These are phyloP conservation scores for Mimas tiliae DNA, from an alignment of 2,888 invertebrate genomes.

Conservation along the genomic window DNA sequence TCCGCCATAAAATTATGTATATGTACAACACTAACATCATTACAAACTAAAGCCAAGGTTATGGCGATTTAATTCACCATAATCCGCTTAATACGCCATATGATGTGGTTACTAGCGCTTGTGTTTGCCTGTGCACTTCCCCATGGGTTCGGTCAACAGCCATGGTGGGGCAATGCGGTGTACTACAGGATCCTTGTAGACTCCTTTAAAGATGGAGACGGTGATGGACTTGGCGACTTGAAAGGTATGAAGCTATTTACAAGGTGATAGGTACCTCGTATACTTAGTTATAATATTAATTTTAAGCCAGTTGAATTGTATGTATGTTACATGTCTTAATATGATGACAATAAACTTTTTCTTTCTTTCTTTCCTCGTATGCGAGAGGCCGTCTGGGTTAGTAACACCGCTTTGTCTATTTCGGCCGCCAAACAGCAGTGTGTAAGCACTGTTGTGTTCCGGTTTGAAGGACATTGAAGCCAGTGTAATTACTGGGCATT, in stretches of 20 bases:
- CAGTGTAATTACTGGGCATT: too few relatives aligned
- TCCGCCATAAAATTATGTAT: background rate
- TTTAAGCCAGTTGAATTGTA: too few relatives aligned
- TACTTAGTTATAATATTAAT: too few relatives aligned
- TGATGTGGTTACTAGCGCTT: conserved; percentile 58
- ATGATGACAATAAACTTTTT: too few relatives aligned
- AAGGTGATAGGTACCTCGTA: too few relatives aligned
- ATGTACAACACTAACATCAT: conserved; percentile 39
- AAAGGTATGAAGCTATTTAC: conserved; percentile 84
- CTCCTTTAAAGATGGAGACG: conserved; percentile 92
- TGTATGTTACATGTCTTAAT: too few relatives aligned
- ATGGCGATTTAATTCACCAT: conserved; percentile 11
- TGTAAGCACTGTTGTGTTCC: too few relatives aligned
- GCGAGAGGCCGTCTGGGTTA: too few relatives aligned
- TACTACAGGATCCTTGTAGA: conserved; percentile 94
- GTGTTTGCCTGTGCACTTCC: conserved; percentile 44
- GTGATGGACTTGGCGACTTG: conserved; percentile 94
- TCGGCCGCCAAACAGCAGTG: too few relatives aligned
- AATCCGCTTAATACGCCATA: conserved; percentile 15
- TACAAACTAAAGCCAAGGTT: conserved; percentile 8
- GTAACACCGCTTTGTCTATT: too few relatives aligned
- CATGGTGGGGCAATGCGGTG: conserved; percentile 92
- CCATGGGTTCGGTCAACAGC: conserved; percentile 37
- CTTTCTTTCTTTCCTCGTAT: too few relatives aligned
- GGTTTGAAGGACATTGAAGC: too few relatives aligned